Conservation (phyloP, 2,797 vertebrate species). For the Dryobates pubescens region DNA sequence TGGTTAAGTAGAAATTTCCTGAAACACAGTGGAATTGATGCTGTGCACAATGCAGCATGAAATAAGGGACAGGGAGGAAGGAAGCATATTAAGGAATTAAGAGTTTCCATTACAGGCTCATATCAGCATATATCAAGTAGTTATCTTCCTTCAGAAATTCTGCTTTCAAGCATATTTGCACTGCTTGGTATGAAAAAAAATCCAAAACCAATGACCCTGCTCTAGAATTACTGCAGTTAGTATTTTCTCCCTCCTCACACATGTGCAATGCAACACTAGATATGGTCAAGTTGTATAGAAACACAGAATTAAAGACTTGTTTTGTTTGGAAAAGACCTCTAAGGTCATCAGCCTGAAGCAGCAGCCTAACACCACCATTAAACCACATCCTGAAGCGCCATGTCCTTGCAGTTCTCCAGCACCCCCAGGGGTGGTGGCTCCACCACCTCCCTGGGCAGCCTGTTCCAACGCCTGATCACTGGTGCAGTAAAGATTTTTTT, state of each 20-base stretch:
- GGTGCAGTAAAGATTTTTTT: no score
- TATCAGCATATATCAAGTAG: background rate
- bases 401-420: no score
- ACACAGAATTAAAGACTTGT: background rate
- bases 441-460: no score
- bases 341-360: no score
- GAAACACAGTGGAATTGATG: slow-evolving; percentile 4
- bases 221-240: background rate
- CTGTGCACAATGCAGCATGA: background rate
- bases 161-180: background rate
- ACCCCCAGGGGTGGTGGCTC: no score
- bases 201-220: background rate
- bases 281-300: background rate
- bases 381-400: no score
- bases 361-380: no score
- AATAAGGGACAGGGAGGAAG: background rate
- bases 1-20: background rate
- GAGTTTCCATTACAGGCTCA: background rate
- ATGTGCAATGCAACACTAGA: background rate
- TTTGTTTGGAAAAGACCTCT: no score
- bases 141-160: background rate
- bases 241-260: background rate
- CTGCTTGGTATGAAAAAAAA: background rate
- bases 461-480: no score
- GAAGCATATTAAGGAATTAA: background rate